A percentile compares a stretch with the other conserved stretches of the same genome.
Evolutionary conservation across 2,888 invertebrate genomes (phyloP).

Genomic region (Cheilosia urbana): DNA sequence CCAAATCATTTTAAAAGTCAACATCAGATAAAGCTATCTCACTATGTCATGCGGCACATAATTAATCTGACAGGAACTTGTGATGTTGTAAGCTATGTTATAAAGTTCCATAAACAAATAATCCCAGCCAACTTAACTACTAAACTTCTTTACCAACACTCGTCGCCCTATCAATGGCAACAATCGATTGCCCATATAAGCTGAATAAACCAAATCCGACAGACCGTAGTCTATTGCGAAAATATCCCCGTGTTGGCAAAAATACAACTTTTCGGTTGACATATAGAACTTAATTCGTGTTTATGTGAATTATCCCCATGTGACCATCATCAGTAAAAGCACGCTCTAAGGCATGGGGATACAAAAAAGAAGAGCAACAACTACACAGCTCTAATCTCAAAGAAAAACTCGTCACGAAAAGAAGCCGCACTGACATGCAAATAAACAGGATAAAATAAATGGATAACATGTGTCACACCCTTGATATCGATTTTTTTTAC

Average conservation of each 20-base stretch:
- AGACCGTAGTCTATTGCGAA: background rate
- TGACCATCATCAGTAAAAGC: conserved; percentile 18
- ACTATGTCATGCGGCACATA: background rate
- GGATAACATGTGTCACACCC: conserved; percentile 54
- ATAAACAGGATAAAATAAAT: conserved; percentile 43
- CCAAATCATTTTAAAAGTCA: no score
- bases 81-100: background rate
- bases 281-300: conserved; percentile 51
- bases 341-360: conserved; percentile 2
- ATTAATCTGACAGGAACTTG: background rate
- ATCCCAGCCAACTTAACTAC: conserved; percentile 28
- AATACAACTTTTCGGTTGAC: conserved; percentile 47
- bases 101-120: conserved; percentile 15
- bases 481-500: conserved; percentile 60
- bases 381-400: conserved; percentile 32
- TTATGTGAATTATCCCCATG: conserved; percentile 39
- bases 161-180: conserved; percentile 28
- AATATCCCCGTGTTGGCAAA: background rate
- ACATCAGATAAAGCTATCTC: background rate
- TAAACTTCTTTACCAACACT: conserved; percentile 30
- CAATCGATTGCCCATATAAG: conserved; percentile 17
- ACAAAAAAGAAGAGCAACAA: conserved; percentile 14
- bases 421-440: conserved; percentile 40
- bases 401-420: conserved; percentile 37
- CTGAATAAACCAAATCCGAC: conserved; percentile 13